Evolutionary conservation across 2,797 vertebrate genomes (phyloP).

Genomic region (Pitangus sulphuratus): DNA sequence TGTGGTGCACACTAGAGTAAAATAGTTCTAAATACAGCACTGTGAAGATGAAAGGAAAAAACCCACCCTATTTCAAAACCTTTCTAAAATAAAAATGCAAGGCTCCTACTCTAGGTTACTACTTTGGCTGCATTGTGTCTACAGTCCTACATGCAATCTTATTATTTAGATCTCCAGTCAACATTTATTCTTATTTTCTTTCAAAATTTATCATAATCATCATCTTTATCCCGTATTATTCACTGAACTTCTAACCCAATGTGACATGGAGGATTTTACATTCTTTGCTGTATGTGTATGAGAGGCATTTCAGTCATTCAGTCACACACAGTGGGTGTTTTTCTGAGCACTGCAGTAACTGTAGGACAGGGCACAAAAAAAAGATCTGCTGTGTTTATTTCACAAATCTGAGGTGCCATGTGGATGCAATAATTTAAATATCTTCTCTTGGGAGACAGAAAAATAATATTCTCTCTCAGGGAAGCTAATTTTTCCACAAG

Average conservation of each 20-base stretch:
- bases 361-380: slow-evolving; percentile 8
- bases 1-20: background rate
- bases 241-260: slow-evolving; percentile 15
- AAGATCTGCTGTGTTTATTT: slow-evolving; percentile 29
- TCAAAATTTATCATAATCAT: slow-evolving; percentile 5
- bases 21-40: slow-evolving; percentile 12
- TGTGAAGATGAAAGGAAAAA: background rate
- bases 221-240: slow-evolving; percentile 17
- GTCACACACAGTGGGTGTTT: background rate
- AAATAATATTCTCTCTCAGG: background rate
- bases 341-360: background rate
- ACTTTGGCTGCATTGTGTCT: background rate
- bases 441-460: background rate
- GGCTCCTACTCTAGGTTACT: background rate
- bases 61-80: background rate
- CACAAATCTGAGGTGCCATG: slow-evolving; percentile 5
- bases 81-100: slow-evolving; percentile 22
- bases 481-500: slow-evolving; percentile 22
- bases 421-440: slow-evolving; percentile 17
- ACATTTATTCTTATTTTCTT: slow-evolving; percentile 28
- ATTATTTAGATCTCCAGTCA: slow-evolving; percentile 2
- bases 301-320: slow-evolving; percentile 29
- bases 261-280: background rate
- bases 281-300: background rate
- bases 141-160: background rate